phyloP scores from a whole-genome alignment of 2,113 vertebrate genomes.

The Lycocorax pyrrhopterus region DNA sequence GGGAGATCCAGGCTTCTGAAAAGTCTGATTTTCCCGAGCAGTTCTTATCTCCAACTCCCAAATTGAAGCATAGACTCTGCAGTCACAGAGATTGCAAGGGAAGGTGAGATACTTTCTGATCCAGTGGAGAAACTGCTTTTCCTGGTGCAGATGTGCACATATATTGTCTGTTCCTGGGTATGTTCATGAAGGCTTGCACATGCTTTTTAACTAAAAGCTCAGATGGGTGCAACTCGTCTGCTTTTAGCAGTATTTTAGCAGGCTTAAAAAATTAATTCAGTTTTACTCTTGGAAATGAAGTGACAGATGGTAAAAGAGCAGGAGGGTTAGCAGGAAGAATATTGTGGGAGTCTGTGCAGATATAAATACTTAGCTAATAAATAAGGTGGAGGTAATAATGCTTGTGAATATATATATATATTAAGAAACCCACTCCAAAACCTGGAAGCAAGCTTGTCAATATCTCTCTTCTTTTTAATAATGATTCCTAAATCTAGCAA shows the following conservation, averaged over 20 bases:
- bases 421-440: background rate
- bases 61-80: background rate
- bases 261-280: background rate
- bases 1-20: background rate
- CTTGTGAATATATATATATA: background rate
- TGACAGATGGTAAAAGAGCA: constrained; percentile 49
- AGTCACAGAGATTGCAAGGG: background rate
- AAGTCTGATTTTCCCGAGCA: background rate
- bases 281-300: background rate
- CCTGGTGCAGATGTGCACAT: background rate
- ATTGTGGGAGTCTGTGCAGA: constrained; percentile 39
- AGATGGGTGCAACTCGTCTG: background rate
- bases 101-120: background rate
- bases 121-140: background rate
- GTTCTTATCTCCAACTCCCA: background rate
- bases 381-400: constrained; percentile 1
- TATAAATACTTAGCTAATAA: constrained; percentile 45
- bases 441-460: background rate
- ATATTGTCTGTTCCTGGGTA: background rate
- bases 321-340: constrained; percentile 45
- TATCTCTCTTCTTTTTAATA: constrained; percentile 10
- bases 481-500: background rate
- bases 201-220: background rate
- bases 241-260: background rate
- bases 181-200: background rate